These are phyloP conservation scores for Yasuhikotakia modesta DNA, from an alignment of 2,797 vertebrate genomes.

Conservation along the genomic window DNA sequence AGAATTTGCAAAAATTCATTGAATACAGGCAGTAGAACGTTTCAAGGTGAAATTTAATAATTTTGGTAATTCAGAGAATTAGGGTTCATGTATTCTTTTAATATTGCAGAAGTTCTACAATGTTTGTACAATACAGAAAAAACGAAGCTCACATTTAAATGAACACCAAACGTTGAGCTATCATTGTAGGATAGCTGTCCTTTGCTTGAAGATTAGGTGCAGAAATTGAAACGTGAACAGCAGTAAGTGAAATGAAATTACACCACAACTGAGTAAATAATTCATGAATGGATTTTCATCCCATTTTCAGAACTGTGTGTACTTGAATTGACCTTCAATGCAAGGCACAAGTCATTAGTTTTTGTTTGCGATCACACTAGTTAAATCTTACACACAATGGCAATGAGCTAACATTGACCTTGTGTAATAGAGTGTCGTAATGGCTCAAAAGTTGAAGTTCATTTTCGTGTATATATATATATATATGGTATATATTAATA, in stretches of 20 bases:
- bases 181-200: slow-evolving; percentile 28
- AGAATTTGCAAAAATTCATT: neutral
- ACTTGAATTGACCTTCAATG: slow-evolving; percentile 34
- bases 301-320: slow-evolving; percentile 7
- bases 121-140: neutral
- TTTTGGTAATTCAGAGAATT: neutral
- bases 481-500: too few relatives aligned
- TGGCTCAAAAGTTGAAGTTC: neutral
- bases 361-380: neutral
- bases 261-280: slow-evolving; percentile 37
- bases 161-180: slow-evolving; percentile 33
- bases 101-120: neutral
- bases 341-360: slow-evolving; percentile 8
- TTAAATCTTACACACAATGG: neutral
- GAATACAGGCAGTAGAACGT: neutral
- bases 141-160: slow-evolving; percentile 39
- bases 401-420: neutral
- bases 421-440: slow-evolving; percentile 1
- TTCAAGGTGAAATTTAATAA: slow-evolving; percentile 23
- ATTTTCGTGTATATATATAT: too few relatives aligned
- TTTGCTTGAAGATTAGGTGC: slow-evolving; percentile 45
- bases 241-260: slow-evolving; percentile 28
- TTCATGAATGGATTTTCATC: slow-evolving; percentile 37
- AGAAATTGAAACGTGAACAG: slow-evolving; percentile 46
- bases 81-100: neutral